A percentile compares a stretch with the other conserved stretches of the same genome.
Evolutionary conservation across 2,888 invertebrate genomes (phyloP).

Genomic region (Cyclophora albipunctata): DNA sequence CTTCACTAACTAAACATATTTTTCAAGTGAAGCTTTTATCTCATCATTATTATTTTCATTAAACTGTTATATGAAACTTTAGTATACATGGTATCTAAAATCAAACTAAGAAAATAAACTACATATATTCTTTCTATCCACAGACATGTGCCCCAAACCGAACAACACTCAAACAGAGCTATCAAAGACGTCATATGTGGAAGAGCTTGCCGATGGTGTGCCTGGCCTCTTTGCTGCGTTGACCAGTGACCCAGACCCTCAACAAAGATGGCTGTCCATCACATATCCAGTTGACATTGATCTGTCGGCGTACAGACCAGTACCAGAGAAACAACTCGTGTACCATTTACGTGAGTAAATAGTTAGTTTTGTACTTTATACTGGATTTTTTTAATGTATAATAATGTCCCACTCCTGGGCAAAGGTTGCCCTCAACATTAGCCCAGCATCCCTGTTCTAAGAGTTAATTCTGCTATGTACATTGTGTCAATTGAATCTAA

Average conservation of each 20-base stretch:
- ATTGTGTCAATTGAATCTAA: too few species aligned
- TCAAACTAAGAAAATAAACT: too few species aligned
- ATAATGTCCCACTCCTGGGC: not conserved
- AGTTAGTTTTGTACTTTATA: not conserved
- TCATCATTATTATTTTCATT: too few species aligned
- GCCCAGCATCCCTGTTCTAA: too few species aligned
- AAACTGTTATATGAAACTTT: too few species aligned
- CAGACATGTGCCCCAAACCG: conserved; percentile 93
- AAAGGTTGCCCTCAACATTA: not conserved
- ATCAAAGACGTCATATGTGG: conserved; percentile 87
- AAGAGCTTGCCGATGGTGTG: conserved; percentile 87
- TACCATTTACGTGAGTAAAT: conserved; percentile 81
- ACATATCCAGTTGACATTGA: conserved; percentile 87
- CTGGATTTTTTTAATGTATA: not conserved
- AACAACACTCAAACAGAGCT: conserved; percentile 84
- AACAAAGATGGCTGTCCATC: conserved; percentile 88
- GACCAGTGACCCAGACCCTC: conserved; percentile 84
- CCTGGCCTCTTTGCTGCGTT: conserved; percentile 89
- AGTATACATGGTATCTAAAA: too few species aligned
- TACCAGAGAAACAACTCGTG: conserved; percentile 80
- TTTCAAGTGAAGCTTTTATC: too few species aligned
- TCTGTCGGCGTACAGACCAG: conserved; percentile 78
- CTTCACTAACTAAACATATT: too few species aligned
- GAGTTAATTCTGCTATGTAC: too few species aligned
- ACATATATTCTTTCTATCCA: too few species aligned